Percentiles rank a stretch among this genome's conserved stretches.
phyloP scores from a whole-genome alignment of 64 coral and sea anemone genomes.

The Montipora sp. region DNA sequence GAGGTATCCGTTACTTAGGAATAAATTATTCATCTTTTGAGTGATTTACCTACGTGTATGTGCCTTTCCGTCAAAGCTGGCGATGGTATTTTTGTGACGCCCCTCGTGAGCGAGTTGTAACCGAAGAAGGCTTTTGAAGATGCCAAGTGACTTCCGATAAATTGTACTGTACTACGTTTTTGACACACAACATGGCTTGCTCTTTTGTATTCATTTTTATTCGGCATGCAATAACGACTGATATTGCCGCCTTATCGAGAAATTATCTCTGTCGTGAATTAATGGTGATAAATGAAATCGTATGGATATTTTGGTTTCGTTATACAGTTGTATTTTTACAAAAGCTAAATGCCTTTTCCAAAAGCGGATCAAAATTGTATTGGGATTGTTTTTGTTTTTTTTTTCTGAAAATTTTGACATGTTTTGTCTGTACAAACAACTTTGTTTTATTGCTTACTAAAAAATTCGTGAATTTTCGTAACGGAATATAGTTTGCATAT shows the following conservation, averaged over 20 bases:
- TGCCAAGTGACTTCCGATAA: slow-evolving; percentile 35
- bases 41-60: not conserved
- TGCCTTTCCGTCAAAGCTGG: not conserved
- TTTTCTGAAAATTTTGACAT: not conserved
- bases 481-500: not conserved
- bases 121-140: slow-evolving; percentile 8
- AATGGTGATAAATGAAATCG: not conserved
- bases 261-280: not conserved
- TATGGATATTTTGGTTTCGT: slow-evolving; percentile 9
- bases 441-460: not conserved
- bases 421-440: not conserved
- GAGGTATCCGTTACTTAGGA: slow-evolving; percentile 40
- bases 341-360: not conserved
- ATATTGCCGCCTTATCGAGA: slow-evolving; percentile 27
- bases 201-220: slow-evolving; percentile 12
- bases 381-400: slow-evolving; percentile 31
- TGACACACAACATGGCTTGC: not conserved
- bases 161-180: slow-evolving; percentile 43
- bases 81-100: slow-evolving; percentile 40
- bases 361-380: not conserved
- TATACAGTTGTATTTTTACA: not conserved
- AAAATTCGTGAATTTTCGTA: not conserved
- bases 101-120: slow-evolving; percentile 2
- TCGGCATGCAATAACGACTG: not conserved
- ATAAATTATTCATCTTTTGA: slow-evolving; percentile 24